A percentile compares a stretch with the other conserved stretches of the same genome.
Evolutionary conservation across 1,140 invertebrate genomes (phyloP).

Genomic region (Bombyx mori): DNA sequence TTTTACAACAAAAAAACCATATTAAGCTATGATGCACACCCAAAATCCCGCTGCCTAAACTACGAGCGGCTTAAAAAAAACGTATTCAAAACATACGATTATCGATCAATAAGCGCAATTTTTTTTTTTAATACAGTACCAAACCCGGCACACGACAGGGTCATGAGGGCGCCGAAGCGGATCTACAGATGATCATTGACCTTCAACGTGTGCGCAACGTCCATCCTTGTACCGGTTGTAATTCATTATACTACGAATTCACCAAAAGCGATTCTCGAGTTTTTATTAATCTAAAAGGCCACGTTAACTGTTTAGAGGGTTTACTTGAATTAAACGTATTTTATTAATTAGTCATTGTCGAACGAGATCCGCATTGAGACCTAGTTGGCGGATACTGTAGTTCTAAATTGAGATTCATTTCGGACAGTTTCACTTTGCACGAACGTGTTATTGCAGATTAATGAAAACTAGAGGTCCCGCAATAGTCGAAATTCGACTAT

Average conservation of each 20-base stretch:
- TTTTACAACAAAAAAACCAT: too few species aligned
- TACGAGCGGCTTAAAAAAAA: too few species aligned
- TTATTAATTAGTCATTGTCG: constrained; percentile 42
- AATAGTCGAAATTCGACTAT: too few species aligned
- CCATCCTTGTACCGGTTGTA: constrained; percentile 46
- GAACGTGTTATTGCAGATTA: too few species aligned
- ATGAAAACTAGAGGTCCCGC: too few species aligned
- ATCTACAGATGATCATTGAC: constrained; percentile 70
- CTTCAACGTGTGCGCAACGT: constrained; percentile 57
- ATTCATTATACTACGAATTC: constrained; percentile 50
- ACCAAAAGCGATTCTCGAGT: constrained; percentile 25
- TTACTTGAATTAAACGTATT: constrained; percentile 15
- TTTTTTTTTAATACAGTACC: constrained; percentile 26
- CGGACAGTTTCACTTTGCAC: neutral
- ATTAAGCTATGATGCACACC: too few species aligned
- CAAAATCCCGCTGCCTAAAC: too few species aligned
- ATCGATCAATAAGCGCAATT: constrained; percentile 39
- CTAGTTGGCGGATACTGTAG: constrained; percentile 39
- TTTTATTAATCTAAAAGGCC: constrained; percentile 2
- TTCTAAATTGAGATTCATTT: constrained; percentile 26
- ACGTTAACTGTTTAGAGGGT: constrained; percentile 13
- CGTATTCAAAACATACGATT: constrained; percentile 7
- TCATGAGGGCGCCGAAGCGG: constrained; percentile 65
- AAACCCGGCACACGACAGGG: constrained; percentile 54
- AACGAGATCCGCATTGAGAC: constrained; percentile 47